Base-by-base conservation (phyloP, 2,113 vertebrate genomes). In the Brachyistius frenatus region DNA sequence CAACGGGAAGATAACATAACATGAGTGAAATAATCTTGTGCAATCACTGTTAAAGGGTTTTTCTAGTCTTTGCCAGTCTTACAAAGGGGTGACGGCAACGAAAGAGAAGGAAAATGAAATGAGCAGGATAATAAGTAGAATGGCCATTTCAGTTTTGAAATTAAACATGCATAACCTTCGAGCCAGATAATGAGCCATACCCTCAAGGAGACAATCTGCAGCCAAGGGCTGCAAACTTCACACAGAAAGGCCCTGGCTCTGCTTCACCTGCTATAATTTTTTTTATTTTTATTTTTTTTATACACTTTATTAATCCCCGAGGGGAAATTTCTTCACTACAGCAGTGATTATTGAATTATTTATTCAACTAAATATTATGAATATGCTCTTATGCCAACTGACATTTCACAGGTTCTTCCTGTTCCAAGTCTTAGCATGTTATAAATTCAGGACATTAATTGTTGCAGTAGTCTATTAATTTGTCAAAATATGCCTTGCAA, bases 1-100 rank as follows among this genome's bases (percentile, higher is more conserved):
- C 72, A 88, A 86, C 78, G 16, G 66, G 30, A 66, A 75, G 84
- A 85, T 80, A 84, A 90, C 81, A 85, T 86, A 81, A 88, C 85
- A 23, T 23, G 23, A 86, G 75, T 57, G 69, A 88, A 91, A 83
- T 83, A 46, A 78, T 87, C 61, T 66, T 63, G 66, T 80, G 67
- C 70, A 73, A 79, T 85, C 66, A 57, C 30, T 70, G 80, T 16
- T 47, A 67, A 83, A 55, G 36, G 44, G 58, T 60, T 88, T 84
- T 70, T 65, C 56, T 73, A 30, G 39, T 46, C 56, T 76, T 63
- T 75, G 30, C 47, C 23, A 54, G 52, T 35, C 35, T 31, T 55
- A 37, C 62, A 81, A 66, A 70, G 14, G 11, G 37, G 31, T 68
- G 64, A 63, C 63, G 68, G 33, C 37, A 57, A 85, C n/a, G 49